phyloP scores from a whole-genome alignment of 2,113 vertebrate species.

The Oceanites oceanicus region DNA sequence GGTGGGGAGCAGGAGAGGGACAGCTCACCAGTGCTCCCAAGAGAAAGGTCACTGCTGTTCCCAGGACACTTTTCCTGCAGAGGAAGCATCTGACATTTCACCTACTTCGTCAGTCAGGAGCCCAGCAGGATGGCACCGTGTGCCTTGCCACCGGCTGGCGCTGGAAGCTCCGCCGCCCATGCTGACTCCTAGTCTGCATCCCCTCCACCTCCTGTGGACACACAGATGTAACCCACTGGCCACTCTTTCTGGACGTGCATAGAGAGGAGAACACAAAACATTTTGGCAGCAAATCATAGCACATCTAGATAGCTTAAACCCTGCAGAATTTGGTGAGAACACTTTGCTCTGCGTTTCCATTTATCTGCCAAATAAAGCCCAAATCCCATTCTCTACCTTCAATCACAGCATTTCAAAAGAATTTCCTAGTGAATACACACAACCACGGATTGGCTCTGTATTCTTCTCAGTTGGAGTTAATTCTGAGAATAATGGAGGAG shows the following conservation, averaged over 20 bases:
- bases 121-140: not conserved
- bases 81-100: not conserved
- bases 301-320: not conserved
- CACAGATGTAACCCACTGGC: not conserved
- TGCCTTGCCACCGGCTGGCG: accelerated
- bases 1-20: not conserved
- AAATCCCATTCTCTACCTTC: not conserved
- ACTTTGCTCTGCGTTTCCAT: not conserved
- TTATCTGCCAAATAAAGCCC: not conserved
- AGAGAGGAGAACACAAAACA: not conserved
- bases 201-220: not conserved
- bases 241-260: not conserved
- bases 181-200: not conserved
- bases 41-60: not conserved
- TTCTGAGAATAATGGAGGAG: conserved; percentile 24
- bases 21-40: not conserved
- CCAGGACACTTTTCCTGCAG: not conserved
- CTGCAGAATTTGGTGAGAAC: not conserved
- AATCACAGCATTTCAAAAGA: conserved; percentile 7
- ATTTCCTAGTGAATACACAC: not conserved
- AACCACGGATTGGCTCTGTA: not conserved
- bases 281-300: not conserved
- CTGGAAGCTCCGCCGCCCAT: not conserved
- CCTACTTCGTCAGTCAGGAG: accelerated
- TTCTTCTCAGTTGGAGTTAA: conserved; percentile 24